These are phyloP conservation scores for Delichon dasypus DNA, from an alignment of 2,797 vertebrate genomes.

Conservation along the genomic window DNA sequence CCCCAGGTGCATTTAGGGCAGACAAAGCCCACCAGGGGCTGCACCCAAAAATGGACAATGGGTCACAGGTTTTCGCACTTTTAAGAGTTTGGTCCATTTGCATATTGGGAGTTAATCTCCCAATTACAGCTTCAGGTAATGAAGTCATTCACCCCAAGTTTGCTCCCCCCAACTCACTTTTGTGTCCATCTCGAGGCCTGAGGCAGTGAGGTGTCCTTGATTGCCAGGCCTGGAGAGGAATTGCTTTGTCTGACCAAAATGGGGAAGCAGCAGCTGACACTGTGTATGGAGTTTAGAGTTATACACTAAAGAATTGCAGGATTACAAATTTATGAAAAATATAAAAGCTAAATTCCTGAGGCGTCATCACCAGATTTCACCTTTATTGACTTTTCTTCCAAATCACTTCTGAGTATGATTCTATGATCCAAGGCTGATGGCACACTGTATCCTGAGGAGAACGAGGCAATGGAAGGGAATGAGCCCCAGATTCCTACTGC, in stretches of 20 bases:
- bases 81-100: no score
- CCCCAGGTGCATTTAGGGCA: no score
- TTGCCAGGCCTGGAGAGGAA: neutral
- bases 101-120: neutral
- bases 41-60: no score
- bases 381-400: neutral
- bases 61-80: no score
- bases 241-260: neutral
- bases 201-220: neutral
- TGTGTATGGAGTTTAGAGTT: neutral
- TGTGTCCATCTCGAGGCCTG: neutral
- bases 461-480: neutral
- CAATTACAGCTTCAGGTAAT: neutral
- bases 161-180: neutral
- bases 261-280: neutral
- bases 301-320: neutral
- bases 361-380: neutral
- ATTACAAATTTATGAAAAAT: neutral
- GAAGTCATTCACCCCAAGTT: neutral
- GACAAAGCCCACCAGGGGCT: no score
- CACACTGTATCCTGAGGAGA: neutral
- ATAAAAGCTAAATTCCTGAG: neutral
- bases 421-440: neutral
- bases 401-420: neutral
- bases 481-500: neutral